Conservation (phyloP, 1,140 invertebrate species). For the Pomacea maculata region DNA sequence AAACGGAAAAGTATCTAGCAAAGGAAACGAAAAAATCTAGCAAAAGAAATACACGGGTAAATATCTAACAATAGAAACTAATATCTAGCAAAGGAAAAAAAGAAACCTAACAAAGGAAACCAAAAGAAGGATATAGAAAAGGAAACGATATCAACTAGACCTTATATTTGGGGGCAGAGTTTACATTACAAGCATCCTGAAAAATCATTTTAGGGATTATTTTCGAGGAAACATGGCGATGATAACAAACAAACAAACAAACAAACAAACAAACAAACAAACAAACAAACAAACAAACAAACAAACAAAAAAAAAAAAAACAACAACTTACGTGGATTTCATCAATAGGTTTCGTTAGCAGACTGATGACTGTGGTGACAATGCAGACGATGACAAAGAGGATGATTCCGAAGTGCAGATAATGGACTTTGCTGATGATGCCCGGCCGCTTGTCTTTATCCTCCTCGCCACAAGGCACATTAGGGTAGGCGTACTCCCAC, state of each 20-base stretch:
- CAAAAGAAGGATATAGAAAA: too few species aligned
- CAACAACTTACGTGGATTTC: conserved; percentile 55
- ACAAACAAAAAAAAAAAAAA: background rate
- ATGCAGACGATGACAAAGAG: conserved; percentile 59
- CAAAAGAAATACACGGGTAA: background rate
- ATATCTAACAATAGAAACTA: too few species aligned
- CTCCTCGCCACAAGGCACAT: conserved; percentile 54
- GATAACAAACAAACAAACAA: background rate
- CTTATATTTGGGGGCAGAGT: too few species aligned
- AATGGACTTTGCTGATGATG: conserved; percentile 64
- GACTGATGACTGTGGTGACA: conserved; percentile 55
- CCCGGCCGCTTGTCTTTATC: conserved; percentile 43
- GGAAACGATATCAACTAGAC: too few species aligned
- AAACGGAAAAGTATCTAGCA: background rate
- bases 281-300: background rate
- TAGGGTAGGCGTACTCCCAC: conserved; percentile 61
- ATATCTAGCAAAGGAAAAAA: too few species aligned
- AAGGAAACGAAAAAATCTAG: background rate
- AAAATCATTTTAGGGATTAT: too few species aligned
- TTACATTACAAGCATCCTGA: too few species aligned
- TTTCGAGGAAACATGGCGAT: too few species aligned
- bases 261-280: too few species aligned
- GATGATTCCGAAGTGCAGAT: conserved; percentile 65
- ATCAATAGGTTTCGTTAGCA: conserved; percentile 60
- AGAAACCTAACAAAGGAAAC: too few species aligned